Percentiles rank a stretch among this genome's conserved stretches.
These are phyloP conservation scores for Erebia aethiops DNA, from an alignment of 2,888 invertebrate species.

Conservation along the genomic window DNA sequence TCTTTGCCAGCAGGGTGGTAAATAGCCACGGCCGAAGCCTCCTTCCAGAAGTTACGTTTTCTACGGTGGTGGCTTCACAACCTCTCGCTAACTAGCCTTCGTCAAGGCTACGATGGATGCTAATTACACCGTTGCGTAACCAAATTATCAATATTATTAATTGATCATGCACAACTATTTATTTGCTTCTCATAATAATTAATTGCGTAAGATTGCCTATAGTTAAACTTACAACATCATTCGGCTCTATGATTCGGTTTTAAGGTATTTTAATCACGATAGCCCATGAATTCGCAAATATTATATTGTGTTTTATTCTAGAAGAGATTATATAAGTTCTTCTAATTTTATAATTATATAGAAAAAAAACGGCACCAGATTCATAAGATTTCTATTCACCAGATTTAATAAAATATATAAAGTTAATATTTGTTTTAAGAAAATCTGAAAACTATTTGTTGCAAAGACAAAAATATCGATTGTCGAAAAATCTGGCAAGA, in stretches of 20 bases:
- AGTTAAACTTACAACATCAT: neutral
- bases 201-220: neutral
- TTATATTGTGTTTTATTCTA: no score
- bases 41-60: neutral
- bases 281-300: no score
- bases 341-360: no score
- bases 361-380: no score
- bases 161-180: slow-evolving; percentile 9
- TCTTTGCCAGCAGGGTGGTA: neutral
- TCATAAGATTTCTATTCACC: no score
- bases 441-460: no score
- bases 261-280: neutral
- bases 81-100: neutral
- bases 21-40: neutral
- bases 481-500: no score
- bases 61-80: slow-evolving; percentile 6
- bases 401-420: no score
- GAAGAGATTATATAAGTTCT: no score
- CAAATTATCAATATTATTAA: slow-evolving; percentile 1
- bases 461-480: no score
- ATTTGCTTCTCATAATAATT: slow-evolving; percentile 12
- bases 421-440: no score
- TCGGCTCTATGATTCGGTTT: neutral
- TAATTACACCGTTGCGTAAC: slow-evolving; percentile 18
- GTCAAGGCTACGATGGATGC: neutral